These are phyloP conservation scores for Noctilio leporinus DNA, from an alignment of 2,113 vertebrate genomes.

Conservation along the genomic window DNA sequence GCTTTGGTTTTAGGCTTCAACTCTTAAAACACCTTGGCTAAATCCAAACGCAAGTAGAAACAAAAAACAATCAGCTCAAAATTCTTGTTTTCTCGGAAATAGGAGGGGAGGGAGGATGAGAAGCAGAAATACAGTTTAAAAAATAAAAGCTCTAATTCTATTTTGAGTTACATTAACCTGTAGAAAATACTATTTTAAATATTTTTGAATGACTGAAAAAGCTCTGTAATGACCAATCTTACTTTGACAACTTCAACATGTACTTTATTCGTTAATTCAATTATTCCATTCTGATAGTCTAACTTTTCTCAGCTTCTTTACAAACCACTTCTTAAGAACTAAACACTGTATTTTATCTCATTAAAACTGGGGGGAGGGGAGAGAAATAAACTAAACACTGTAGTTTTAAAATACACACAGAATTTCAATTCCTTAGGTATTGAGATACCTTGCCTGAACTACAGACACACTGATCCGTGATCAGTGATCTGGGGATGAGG, in stretches of 20 bases:
- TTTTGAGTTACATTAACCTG: neutral
- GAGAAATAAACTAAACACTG: neutral
- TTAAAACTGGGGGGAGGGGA: neutral
- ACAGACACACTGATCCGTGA: neutral
- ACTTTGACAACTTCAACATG: neutral
- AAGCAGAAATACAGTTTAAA: neutral
- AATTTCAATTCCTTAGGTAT: neutral
- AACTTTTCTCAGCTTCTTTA: neutral
- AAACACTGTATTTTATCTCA: neutral
- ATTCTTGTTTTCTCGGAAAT: neutral
- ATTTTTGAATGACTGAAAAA: conserved; percentile 13
- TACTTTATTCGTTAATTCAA: neutral
- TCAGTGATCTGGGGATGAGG: neutral
- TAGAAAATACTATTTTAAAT: conserved; percentile 34
- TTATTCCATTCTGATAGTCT: neutral
- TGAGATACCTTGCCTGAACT: neutral
- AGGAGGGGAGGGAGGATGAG: neutral
- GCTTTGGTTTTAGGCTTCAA: conserved; percentile 3
- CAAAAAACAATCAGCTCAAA: neutral
- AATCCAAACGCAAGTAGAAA: conserved; percentile 7
- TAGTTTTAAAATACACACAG: neutral
- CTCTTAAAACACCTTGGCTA: neutral
- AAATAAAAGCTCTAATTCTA: conserved; percentile 4
- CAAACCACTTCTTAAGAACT: neutral
- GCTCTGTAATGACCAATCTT: neutral